phyloP scores from a whole-genome alignment of 2,888 invertebrate genomes.

The Diarsia mendica region DNA sequence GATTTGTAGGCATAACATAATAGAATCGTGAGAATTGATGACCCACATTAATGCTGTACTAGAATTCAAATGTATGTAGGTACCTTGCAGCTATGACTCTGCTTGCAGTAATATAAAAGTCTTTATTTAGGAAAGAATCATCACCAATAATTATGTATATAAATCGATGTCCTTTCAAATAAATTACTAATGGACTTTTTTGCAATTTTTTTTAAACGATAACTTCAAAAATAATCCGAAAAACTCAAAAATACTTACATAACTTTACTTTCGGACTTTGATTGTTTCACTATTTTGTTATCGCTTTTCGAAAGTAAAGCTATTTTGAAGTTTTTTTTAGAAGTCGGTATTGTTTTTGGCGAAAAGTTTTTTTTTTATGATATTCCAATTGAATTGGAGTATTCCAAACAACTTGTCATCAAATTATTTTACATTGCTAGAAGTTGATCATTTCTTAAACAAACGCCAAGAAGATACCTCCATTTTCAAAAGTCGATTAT shows the following conservation, averaged over 20 bases:
- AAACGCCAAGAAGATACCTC: not conserved
- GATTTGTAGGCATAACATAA: conserved; percentile 72
- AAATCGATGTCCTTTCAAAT: not conserved
- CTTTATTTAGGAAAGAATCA: no score
- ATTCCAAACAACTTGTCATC: not conserved
- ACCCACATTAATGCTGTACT: conserved; percentile 70
- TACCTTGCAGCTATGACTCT: conserved; percentile 20
- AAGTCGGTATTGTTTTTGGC: not conserved
- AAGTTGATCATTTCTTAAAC: not conserved
- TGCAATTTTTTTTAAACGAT: no score
- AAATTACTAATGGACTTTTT: not conserved
- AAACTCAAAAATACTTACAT: not conserved
- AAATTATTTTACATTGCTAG: not conserved
- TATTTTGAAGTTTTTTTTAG: not conserved
- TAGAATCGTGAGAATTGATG: conserved; percentile 74
- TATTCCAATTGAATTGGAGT: not conserved
- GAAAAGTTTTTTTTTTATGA: no score
- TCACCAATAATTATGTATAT: not conserved
- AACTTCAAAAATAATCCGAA: no score
- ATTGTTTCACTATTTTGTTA: no score
- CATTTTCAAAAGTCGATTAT: no score
- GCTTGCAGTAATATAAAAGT: conserved; percentile 11
- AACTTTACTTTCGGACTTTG: not conserved
- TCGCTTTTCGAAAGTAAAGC: no score
- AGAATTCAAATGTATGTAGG: conserved; percentile 65